phyloP scores from a whole-genome alignment of 1,140 invertebrate genomes.

The Cydia strobilella region DNA sequence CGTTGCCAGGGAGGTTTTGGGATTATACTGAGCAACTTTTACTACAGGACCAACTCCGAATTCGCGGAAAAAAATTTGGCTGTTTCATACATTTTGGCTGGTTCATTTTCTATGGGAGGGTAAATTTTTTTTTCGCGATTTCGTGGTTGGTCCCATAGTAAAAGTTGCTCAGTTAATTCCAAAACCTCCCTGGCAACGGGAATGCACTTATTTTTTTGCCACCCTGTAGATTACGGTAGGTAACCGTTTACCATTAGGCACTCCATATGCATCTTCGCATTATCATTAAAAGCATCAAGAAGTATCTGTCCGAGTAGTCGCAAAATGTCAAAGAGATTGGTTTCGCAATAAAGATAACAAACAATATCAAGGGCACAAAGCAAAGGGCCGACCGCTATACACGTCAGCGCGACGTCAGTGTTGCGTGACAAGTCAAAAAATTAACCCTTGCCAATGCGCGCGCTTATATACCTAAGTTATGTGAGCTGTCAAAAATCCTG shows the following conservation, averaged over 20 bases:
- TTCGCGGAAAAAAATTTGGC: no score
- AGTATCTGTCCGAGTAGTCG: neutral
- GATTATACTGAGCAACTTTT: no score
- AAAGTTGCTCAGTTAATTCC: no score
- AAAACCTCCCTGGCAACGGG: no score
- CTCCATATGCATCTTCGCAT: neutral
- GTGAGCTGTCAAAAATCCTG: neutral
- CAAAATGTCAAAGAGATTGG: constrained; percentile 17
- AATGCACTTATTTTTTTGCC: no score
- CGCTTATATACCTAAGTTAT: neutral
- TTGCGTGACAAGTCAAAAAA: constrained; percentile 16
- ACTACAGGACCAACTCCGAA: no score
- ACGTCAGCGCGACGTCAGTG: neutral
- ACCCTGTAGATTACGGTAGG: no score
- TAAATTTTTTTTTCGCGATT: no score
- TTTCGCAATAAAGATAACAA: constrained; percentile 23
- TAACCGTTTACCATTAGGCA: neutral
- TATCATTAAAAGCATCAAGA: neutral
- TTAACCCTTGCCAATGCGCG: neutral
- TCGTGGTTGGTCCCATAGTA: no score
- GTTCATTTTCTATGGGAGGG: no score
- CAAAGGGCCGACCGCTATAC: neutral
- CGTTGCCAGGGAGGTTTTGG: no score
- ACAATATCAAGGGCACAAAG: constrained; percentile 1
- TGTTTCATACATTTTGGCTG: no score